Evolutionary conservation across 92 coral and sea anemone genomes (phyloP).

Genomic region (Epizoanthus illoricatus): DNA sequence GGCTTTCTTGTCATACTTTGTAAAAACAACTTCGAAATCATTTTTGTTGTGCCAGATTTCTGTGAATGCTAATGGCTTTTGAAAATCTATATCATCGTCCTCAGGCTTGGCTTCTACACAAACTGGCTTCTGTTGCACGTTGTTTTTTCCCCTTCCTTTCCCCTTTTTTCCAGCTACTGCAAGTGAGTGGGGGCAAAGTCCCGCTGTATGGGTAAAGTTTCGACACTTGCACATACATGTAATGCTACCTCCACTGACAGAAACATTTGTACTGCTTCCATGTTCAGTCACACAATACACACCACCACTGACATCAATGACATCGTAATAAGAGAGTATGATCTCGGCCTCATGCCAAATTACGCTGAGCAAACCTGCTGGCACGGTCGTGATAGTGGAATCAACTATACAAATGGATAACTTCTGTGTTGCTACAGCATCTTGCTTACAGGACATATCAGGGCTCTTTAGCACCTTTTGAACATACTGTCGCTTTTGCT

Average conservation of each 20-base stretch:
- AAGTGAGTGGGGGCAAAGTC: too few species aligned
- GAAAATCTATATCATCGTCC: conserved; percentile 47
- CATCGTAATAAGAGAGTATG: conserved; percentile 48
- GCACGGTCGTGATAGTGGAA: conserved; percentile 5
- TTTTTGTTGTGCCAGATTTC: conserved; percentile 50
- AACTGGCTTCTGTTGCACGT: background rate
- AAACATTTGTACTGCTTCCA: background rate
- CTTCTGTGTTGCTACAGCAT: conserved; percentile 4
- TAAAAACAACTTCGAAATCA: background rate
- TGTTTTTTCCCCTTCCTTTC: background rate
- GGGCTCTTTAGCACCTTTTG: background rate
- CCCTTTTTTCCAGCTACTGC: too few species aligned
- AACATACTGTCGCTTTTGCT: conserved; percentile 17
- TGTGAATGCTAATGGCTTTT: conserved; percentile 35
- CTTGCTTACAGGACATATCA: background rate
- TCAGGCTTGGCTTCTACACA: conserved; percentile 23
- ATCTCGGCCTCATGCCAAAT: conserved; percentile 62
- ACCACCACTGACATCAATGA: conserved; percentile 44
- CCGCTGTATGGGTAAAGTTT: too few species aligned
- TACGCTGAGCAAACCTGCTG: conserved; percentile 18
- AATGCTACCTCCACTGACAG: too few species aligned
- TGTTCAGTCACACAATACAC: conserved; percentile 54
- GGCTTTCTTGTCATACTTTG: background rate
- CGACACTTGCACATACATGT: too few species aligned
- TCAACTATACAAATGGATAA: conserved; percentile 43